Conservation (phyloP, 2,888 invertebrate species). For the Cephus pygmeus region DNA sequence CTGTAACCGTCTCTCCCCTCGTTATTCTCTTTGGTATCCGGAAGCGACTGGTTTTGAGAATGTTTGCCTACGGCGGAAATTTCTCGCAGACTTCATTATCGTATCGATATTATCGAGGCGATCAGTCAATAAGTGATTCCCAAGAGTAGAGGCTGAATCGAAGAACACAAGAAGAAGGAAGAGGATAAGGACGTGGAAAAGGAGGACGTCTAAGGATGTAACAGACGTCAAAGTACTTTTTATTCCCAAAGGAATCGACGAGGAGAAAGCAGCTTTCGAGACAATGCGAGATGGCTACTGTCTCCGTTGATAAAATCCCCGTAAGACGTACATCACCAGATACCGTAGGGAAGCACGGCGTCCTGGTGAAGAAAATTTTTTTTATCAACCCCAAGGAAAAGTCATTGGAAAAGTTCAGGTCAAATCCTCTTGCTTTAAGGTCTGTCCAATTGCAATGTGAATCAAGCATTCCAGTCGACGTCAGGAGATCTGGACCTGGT, state of each 20-base stretch:
- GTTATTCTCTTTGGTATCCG: not conserved
- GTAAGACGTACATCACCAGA: not conserved
- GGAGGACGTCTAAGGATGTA: not conserved
- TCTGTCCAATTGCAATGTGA: not conserved
- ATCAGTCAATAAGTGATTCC: conserved; percentile 26
- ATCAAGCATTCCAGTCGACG: not conserved
- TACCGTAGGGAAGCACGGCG: not conserved
- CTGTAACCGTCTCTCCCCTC: not conserved
- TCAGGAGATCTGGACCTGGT: not conserved
- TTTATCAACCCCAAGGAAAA: not conserved
- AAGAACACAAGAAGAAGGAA: not conserved
- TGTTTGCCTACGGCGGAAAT: not conserved
- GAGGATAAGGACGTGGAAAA: not conserved
- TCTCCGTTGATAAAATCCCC: not conserved
- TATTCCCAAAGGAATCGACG: not conserved
- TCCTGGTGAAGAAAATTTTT: not conserved
- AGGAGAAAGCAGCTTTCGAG: not conserved
- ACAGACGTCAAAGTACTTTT: not conserved
- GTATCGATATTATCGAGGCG: conserved; percentile 14
- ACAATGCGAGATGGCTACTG: not conserved
- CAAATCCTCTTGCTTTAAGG: not conserved
- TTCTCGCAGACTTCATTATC: not conserved
- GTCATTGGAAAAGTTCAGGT: not conserved
- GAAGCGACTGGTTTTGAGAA: not conserved
- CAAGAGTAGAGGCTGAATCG: not conserved